phyloP scores from a whole-genome alignment of 2,113 vertebrate species.

The Orthonyx spaldingii region DNA sequence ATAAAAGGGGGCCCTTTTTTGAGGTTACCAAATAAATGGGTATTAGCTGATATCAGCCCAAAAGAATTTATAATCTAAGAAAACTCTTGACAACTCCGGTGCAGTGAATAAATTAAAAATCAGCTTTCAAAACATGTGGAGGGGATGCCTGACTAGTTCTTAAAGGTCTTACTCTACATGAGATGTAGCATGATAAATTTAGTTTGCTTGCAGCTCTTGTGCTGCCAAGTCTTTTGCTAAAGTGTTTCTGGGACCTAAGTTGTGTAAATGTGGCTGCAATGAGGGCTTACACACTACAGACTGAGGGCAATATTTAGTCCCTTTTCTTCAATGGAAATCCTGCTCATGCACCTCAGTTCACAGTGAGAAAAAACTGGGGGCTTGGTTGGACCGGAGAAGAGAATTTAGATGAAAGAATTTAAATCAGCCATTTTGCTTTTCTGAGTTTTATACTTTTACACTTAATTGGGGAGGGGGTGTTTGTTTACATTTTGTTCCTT shows the following conservation, averaged over 20 bases:
- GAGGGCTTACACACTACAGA: not conserved
- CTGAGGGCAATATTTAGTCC: not conserved
- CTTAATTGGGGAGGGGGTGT: not conserved
- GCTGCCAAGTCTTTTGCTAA: not conserved
- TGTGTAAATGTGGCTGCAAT: not conserved
- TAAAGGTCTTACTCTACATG: not conserved
- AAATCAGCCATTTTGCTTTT: not conserved
- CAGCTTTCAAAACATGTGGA: not conserved
- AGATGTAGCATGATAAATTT: not conserved
- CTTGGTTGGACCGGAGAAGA: not conserved
- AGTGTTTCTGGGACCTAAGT: not conserved
- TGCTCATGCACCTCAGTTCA: not conserved
- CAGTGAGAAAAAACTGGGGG: not conserved
- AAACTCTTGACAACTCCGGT: not conserved
- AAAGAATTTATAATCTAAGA: not conserved
- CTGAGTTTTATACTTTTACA: not conserved
- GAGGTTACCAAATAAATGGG: not conserved
- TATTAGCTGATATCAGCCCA: not conserved
- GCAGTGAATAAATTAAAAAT: not conserved
- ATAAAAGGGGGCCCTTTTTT: not conserved
- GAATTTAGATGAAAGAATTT: not conserved
- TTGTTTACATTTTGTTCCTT: not conserved
- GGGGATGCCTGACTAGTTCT: not conserved
- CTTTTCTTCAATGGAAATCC: not conserved
- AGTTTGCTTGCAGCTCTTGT: not conserved